These are phyloP conservation scores for Diarsia brunnea DNA, from an alignment of 2,888 invertebrate genomes.

Conservation along the genomic window DNA sequence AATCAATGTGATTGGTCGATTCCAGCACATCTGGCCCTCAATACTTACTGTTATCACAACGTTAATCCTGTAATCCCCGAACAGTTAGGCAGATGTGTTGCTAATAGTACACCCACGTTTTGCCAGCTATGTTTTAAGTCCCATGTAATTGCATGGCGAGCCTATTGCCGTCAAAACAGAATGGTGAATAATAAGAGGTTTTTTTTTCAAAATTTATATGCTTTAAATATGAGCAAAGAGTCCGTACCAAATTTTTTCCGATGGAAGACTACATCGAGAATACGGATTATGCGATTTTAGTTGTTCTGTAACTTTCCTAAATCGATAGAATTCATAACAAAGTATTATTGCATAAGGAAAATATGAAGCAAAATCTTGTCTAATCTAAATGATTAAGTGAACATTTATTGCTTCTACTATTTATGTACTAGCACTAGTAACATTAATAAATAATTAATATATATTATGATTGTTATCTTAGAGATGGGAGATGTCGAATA, in stretches of 20 bases:
- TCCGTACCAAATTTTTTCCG: not conserved
- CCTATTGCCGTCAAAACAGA: not conserved
- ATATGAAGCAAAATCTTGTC: constrained; percentile 37
- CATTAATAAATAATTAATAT: constrained; percentile 31
- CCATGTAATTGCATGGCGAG: too few species aligned
- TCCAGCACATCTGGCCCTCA: not conserved
- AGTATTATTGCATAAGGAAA: constrained; percentile 46
- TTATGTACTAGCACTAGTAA: constrained; percentile 32
- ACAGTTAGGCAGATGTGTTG: too few species aligned
- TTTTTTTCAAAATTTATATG: not conserved
- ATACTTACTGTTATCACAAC: not conserved
- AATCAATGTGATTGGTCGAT: not conserved
- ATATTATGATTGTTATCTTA: constrained; percentile 37
- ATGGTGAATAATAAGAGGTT: not conserved
- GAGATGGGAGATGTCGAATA: not conserved
- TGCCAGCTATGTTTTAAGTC: too few species aligned
- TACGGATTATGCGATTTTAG: not conserved
- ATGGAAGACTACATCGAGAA: not conserved
- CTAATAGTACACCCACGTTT: too few species aligned
- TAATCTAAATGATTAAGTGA: constrained; percentile 36
- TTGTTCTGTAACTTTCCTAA: constrained; percentile 8
- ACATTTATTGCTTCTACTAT: constrained; percentile 44
- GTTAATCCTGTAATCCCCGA: too few species aligned
- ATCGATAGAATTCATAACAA: constrained; percentile 6
- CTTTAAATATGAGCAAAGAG: not conserved